phyloP scores from a whole-genome alignment of 2,113 vertebrate species.

The Glaucidium brasilianum region DNA sequence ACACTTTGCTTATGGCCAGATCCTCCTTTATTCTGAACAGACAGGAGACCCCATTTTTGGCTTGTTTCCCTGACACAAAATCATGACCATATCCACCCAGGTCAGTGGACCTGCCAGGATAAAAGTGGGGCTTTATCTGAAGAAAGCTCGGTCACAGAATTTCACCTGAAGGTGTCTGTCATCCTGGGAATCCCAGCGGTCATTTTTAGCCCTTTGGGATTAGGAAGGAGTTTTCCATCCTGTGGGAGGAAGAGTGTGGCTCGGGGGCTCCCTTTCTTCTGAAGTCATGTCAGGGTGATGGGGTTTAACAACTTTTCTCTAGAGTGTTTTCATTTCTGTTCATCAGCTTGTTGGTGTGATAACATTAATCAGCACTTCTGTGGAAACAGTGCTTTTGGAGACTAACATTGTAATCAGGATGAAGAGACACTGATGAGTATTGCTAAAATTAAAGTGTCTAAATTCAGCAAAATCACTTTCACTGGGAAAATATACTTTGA shows the following conservation, averaged over 20 bases:
- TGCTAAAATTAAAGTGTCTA: slow-evolving; percentile 50
- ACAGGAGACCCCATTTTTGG: not conserved
- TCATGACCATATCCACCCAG: not conserved
- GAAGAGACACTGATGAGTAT: slow-evolving; percentile 54
- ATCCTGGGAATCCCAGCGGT: not conserved
- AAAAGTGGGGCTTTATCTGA: not conserved
- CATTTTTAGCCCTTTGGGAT: not conserved
- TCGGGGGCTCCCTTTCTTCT: not conserved
- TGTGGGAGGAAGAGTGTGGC: not conserved
- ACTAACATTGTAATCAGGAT: slow-evolving; percentile 53
- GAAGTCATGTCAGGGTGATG: not conserved
- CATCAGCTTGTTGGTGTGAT: slow-evolving; percentile 49
- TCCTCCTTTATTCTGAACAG: not conserved
- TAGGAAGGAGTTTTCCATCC: not conserved
- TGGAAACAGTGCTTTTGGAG: slow-evolving; percentile 54
- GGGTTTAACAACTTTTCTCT: slow-evolving; percentile 22
- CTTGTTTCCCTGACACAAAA: not conserved
- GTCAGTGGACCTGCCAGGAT: not conserved
- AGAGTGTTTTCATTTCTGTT: slow-evolving; percentile 36
- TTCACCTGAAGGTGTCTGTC: not conserved
- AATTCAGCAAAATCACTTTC: slow-evolving; percentile 40
- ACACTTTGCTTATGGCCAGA: not conserved
- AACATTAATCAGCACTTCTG: slow-evolving; percentile 56
- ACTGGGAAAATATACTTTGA: not conserved
- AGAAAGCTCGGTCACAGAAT: not conserved